Evolutionary conservation across 2,113 vertebrate genomes (phyloP), one percentile per base, ranked within the genome.

Genomic region (Oplegnathus fasciatus): DNA sequence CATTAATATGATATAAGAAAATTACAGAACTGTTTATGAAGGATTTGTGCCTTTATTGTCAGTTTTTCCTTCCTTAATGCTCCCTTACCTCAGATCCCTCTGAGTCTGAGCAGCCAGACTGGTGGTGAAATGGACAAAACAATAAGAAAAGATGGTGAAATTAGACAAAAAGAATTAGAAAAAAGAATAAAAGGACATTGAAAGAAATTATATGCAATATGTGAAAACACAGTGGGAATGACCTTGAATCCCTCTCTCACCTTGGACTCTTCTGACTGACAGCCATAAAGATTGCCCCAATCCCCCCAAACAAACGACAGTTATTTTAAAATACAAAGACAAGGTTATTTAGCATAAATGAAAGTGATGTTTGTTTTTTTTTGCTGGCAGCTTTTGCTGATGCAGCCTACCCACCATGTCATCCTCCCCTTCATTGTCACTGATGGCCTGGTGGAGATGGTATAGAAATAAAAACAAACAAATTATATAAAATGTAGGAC

Each of bases 1-100:
- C 2, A 62, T 17, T 11, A 24, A n/a, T 64, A 30, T 42, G 15
- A 40, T 42, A 40, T 42, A 30, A 64, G 50, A 28, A 40, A 57
- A 18, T 57, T 6, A 37, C 32, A 55, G 6, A 26, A 24, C 11
- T 71, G 48, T 32, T n/a, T 66, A 32, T 32, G 18, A 1, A 30
- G 14, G 26, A 60, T 32, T 34, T 64, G 9, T 40, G 48, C 28
- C 13, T 40, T 20, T 1, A 14, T 8, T 9, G 58, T 58, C 15
- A 22, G 24, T 60, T 18, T 58, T 11, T 42, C 11, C 7, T 60
- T 57, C 15, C 14, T 46, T 67, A 22, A 50, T 74, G 67, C 50
- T n/a, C 5, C 75, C 94, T 92, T 90, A 96, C 95, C 95, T 96
- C 91, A 22, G 94, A 94, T 79, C 83, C 93, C n/a, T 93, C 95